These are phyloP conservation scores for Chaenogobius annularis DNA, from an alignment of 2,113 vertebrate genomes.

Conservation along the genomic window DNA sequence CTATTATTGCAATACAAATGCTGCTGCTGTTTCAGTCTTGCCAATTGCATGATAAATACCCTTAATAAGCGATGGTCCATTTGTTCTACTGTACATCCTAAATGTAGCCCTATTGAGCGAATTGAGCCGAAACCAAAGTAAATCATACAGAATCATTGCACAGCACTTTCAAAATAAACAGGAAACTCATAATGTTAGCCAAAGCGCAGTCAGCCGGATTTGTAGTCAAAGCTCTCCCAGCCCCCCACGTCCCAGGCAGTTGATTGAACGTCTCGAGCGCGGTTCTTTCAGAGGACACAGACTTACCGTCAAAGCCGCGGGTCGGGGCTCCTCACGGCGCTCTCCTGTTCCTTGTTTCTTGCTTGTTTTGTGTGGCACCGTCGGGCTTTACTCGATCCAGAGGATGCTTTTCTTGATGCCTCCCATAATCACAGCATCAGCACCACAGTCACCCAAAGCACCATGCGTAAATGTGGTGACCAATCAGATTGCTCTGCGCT, in stretches of 20 bases:
- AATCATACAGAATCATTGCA: background rate
- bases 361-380: background rate
- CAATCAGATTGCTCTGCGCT: slow-evolving; percentile 39
- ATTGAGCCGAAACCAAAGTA: slow-evolving; percentile 22
- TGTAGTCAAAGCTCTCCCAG: slow-evolving; percentile 10
- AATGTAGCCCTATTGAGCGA: slow-evolving; percentile 14
- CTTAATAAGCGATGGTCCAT: too few relatives aligned
- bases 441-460: slow-evolving; percentile 42
- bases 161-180: background rate
- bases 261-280: slow-evolving; percentile 11
- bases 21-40: background rate
- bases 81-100: too few relatives aligned
- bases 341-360: background rate
- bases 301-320: slow-evolving; percentile 50
- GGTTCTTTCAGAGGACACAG: slow-evolving; percentile 8
- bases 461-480: slow-evolving; percentile 23
- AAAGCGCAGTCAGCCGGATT: slow-evolving; percentile 20
- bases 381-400: slow-evolving; percentile 43
- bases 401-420: slow-evolving; percentile 61
- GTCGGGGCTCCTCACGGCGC: slow-evolving; percentile 17
- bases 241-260: slow-evolving; percentile 13
- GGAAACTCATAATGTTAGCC: background rate
- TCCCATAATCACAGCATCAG: slow-evolving; percentile 74
- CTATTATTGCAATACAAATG: background rate
- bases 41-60: background rate